Conservation (phyloP, 30 jellyfish, hydroid and myxozoan genomes). For the Aurelia sp. region DNA sequence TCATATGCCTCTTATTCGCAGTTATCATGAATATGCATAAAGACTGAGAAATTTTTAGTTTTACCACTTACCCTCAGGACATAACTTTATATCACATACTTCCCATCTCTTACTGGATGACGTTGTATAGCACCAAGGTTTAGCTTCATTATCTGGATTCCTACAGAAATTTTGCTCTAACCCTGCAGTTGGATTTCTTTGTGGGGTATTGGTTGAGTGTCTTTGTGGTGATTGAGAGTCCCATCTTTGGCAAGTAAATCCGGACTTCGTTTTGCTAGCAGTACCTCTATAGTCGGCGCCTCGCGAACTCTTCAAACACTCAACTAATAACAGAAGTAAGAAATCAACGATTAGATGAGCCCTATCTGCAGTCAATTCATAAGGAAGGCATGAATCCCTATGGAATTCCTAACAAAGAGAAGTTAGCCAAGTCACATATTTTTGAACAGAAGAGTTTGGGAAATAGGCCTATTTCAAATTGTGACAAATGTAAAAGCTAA, state of each 20-base stretch:
- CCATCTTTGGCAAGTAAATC: conserved; percentile 32
- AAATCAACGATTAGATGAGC: too few relatives aligned
- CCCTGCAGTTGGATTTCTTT: conserved; percentile 23
- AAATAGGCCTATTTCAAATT: too few relatives aligned
- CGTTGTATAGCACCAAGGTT: conserved; percentile 30
- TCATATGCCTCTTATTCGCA: too few relatives aligned
- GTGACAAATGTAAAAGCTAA: too few relatives aligned
- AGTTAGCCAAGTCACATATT: too few relatives aligned
- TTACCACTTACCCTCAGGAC: conserved; percentile 1
- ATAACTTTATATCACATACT: not conserved
- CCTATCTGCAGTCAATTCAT: too few relatives aligned
- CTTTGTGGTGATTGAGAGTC: conserved; percentile 22
- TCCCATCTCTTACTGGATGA: conserved; percentile 5
- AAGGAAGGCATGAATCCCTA: too few relatives aligned
- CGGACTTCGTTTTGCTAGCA: not conserved
- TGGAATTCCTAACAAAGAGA: too few relatives aligned
- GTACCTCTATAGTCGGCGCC: conserved; percentile 16
- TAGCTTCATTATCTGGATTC: conserved; percentile 15
- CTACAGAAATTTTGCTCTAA: conserved; percentile 17
- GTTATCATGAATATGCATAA: too few relatives aligned
- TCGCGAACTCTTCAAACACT: not conserved
- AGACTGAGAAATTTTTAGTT: too few relatives aligned
- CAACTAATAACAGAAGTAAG: not conserved
- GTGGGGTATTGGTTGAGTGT: not conserved
- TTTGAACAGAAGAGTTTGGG: too few relatives aligned